Conservation (phyloP, 2,888 invertebrate genomes). For the Tiliacea aurago region DNA sequence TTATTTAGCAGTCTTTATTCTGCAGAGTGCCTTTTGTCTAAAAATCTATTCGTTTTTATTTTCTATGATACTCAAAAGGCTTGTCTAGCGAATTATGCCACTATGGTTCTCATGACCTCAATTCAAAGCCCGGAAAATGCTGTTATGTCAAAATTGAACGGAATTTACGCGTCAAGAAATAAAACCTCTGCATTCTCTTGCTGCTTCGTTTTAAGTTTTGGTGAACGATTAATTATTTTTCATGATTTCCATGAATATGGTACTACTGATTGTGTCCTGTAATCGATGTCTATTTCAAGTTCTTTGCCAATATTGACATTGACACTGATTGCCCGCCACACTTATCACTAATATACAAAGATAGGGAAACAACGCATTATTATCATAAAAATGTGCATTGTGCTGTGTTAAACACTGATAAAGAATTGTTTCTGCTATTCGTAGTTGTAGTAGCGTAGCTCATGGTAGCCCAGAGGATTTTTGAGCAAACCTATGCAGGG, state of each 20-base stretch:
- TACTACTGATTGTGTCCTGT: slow-evolving; percentile 4
- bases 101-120: not conserved
- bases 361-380: slow-evolving; percentile 28
- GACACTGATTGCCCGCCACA: slow-evolving; percentile 11
- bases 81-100: too few relatives aligned
- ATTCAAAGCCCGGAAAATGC: not conserved
- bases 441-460: not conserved
- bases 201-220: not conserved
- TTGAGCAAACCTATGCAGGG: too few relatives aligned
- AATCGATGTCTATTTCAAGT: slow-evolving; percentile 31
- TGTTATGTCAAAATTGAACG: not conserved
- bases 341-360: slow-evolving; percentile 35
- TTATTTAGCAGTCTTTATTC: too few relatives aligned
- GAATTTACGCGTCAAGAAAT: not conserved
- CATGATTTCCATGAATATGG: not conserved
- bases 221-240: not conserved
- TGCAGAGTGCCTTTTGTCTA: too few relatives aligned
- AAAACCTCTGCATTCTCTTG: not conserved
- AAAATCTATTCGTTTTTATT: too few relatives aligned
- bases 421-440: slow-evolving; percentile 2
- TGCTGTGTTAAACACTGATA: slow-evolving; percentile 25
- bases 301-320: slow-evolving; percentile 34
- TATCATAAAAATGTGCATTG: slow-evolving; percentile 40
- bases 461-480: not conserved
- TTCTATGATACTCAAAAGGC: too few relatives aligned